Evolutionary conservation across 2,113 vertebrate species (phyloP).

Genomic region (Clupea harengus): DNA sequence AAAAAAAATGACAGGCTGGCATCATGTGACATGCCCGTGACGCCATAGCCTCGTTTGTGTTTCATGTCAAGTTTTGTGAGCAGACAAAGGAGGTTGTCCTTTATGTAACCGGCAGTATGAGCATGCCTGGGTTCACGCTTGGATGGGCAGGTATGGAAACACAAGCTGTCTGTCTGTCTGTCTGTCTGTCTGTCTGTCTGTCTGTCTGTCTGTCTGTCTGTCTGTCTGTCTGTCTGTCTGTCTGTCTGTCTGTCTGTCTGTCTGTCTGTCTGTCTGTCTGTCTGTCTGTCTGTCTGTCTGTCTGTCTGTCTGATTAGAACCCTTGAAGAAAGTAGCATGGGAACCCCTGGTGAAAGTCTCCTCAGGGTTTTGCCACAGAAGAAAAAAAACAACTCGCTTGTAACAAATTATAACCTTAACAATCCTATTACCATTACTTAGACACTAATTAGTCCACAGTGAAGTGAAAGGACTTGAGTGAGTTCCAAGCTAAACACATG

Average conservation of each 20-base stretch:
- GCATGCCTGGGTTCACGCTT: not conserved
- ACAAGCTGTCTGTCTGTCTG: not conserved
- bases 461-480: not conserved
- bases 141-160: not conserved
- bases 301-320: not conserved
- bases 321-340: not conserved
- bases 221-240: no score
- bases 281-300: not conserved
- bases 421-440: not conserved
- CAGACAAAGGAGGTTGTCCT: not conserved
- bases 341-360: not conserved
- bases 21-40: constrained; percentile 10
- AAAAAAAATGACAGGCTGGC: not conserved
- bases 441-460: not conserved
- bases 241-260: not conserved
- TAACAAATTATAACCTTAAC: not conserved
- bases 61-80: not conserved
- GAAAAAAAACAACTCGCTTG: not conserved
- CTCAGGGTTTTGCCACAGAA: not conserved
- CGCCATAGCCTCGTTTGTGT: constrained; percentile 10
- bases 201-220: no score
- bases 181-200: no score
- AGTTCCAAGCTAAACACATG: not conserved
- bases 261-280: not conserved
- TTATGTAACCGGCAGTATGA: constrained; percentile 15